These are phyloP conservation scores for Myripristis murdjan DNA, from an alignment of 2,797 vertebrate species.

Conservation along the genomic window DNA sequence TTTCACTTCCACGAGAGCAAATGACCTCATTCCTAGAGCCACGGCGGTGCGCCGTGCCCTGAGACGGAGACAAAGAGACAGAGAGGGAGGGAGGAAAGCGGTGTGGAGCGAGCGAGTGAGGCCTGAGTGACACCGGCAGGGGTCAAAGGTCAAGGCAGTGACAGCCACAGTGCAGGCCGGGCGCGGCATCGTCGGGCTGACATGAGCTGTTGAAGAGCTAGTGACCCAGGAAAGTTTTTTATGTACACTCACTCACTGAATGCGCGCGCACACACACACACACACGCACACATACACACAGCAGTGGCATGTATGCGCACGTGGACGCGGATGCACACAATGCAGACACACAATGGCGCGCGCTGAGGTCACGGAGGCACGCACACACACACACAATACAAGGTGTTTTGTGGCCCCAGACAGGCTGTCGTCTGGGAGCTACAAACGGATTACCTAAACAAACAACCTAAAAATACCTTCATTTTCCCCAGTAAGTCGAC, in stretches of 20 bases:
- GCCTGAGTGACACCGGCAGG: slow-evolving; percentile 57
- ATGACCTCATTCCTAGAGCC: slow-evolving; percentile 54
- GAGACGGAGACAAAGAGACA: slow-evolving; percentile 13
- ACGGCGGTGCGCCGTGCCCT: slow-evolving; percentile 20
- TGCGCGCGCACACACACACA: slow-evolving; percentile 5
- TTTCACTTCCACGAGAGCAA: slow-evolving; percentile 52
- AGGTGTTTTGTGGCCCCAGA: slow-evolving; percentile 83
- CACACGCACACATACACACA: slow-evolving; percentile 21
- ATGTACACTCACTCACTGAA: slow-evolving; percentile 46
- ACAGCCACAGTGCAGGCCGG: slow-evolving; percentile 62
- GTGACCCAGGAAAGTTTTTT: slow-evolving; percentile 67
- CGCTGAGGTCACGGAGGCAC: slow-evolving; percentile 37
- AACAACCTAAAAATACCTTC: slow-evolving; percentile 84
- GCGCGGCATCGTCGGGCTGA: slow-evolving; percentile 58
- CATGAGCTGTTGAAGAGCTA: slow-evolving; percentile 70
- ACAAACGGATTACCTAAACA: slow-evolving; percentile 82
- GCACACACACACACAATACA: slow-evolving; percentile 77
- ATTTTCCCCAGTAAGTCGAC: slow-evolving; percentile 58
- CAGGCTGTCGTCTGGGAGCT: slow-evolving; percentile 82
- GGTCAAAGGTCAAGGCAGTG: slow-evolving; percentile 72
- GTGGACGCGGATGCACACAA: slow-evolving; percentile 20
- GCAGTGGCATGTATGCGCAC: neutral
- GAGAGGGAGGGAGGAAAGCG: neutral
- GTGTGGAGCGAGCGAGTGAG: slow-evolving; percentile 36
- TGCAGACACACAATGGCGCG: slow-evolving; percentile 15